Base-by-base conservation (phyloP, 2,113 vertebrate genomes). In the Noctilio leporinus region DNA sequence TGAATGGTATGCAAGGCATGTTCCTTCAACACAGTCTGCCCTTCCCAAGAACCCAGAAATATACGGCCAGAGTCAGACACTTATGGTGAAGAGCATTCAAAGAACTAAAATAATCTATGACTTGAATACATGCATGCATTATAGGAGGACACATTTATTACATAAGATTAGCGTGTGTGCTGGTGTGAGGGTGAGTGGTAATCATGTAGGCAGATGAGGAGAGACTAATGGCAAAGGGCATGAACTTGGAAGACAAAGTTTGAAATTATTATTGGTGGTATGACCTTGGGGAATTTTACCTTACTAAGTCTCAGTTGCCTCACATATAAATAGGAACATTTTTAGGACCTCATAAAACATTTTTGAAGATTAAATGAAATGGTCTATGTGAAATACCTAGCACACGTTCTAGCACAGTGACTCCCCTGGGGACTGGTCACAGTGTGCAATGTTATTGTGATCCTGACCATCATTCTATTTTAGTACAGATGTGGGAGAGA, bases 31-130 rank as follows among this genome's bases (percentile, higher is more conserved):
- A 15, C 15, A 28, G 14, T 16, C 59, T 14, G 19, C 84, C 20
- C 12, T 88, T 28, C 91, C 53, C 45, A 51, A 76, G 45, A 84
- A 82, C 35, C 43, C 30, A 89, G 59, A 76, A 81, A 73, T 81
- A 49, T 89, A 77, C 53, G 47, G 35, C 59, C 17, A 15, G 26
- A 47, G 24, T 73, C 53, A 62, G 75, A 53, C 14, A 16, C 26
- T 24, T n/a, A 35, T 3, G 1, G 38, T n/a, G 26, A 20, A 40
- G 33, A 88, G n/a, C 12, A 64, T 45, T 2, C 5, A 70, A 51
- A 80, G 26, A 38, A 43, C 9, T n/a, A 35, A 35, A 51, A 72
- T 28, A 72, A 77, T 43, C 11, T 75, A n/a, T 10, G 35, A 30
- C n/a, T 17, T 19, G 45, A 75, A 73, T 76, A 53, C n/a, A 33